Conservation (phyloP, 2,113 vertebrate genomes). For the Calyptomena viridis region DNA sequence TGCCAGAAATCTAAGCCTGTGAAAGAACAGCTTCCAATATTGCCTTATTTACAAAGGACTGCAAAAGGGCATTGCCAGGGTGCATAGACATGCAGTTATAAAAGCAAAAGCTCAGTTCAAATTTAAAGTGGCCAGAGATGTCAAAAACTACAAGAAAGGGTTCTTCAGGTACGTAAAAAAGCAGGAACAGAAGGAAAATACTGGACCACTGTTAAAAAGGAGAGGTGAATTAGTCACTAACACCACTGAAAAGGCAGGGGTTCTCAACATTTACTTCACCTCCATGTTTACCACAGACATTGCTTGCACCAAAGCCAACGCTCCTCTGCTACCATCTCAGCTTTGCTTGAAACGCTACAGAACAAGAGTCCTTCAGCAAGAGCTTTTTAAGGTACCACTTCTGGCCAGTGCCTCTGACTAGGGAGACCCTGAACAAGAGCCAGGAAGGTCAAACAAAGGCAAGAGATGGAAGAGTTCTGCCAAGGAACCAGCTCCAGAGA, state of each 20-base stretch:
- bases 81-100: not conserved
- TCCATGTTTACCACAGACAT: not conserved
- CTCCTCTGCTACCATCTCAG: not conserved
- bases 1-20: not conserved
- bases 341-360: not conserved
- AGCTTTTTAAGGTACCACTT: not conserved
- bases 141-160: not conserved
- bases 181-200: not conserved
- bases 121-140: not conserved
- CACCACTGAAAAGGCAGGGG: not conserved
- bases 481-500: not conserved
- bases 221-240: not conserved
- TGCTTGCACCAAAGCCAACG: not conserved
- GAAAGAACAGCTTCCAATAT: not conserved
- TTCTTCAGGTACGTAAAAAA: not conserved
- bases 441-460: not conserved
- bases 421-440: not conserved
- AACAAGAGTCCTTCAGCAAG: not conserved
- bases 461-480: not conserved
- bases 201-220: not conserved
- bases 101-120: not conserved
- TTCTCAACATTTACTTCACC: not conserved
- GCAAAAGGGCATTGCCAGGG: not conserved
- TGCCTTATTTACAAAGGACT: not conserved
- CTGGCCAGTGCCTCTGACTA: not conserved